phyloP scores from a whole-genome alignment of 2,113 vertebrate genomes.

The Cyprinodon tularosa region DNA sequence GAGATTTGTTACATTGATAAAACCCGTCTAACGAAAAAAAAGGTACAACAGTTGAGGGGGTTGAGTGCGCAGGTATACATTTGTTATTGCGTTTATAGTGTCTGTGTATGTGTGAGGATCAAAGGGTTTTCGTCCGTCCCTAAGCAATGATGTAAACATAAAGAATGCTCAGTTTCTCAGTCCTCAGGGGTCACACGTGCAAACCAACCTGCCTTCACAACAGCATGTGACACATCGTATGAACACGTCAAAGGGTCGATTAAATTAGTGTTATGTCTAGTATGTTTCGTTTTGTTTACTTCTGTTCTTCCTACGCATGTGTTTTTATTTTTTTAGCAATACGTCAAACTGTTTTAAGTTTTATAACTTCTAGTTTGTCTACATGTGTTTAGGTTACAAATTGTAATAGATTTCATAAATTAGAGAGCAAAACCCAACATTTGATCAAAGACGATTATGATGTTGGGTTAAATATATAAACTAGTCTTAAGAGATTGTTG shows the following conservation, averaged over 20 bases:
- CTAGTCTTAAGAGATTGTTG: conserved; percentile 26
- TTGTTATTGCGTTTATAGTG: conserved; percentile 44
- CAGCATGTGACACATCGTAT: conserved; percentile 61
- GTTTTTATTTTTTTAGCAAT: conserved; percentile 41
- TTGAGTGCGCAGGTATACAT: conserved; percentile 53
- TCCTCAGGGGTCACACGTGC: conserved; percentile 78
- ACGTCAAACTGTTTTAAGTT: conserved; percentile 40
- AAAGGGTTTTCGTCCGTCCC: conserved; percentile 60
- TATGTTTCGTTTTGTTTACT: conserved; percentile 45
- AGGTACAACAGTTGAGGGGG: conserved; percentile 62
- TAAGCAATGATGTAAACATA: conserved; percentile 60
- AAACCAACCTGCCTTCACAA: conserved; percentile 67
- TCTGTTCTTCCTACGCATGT: conserved; percentile 38
- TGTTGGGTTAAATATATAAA: conserved; percentile 37
- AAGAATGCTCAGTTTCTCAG: conserved; percentile 70
- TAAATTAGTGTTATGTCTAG: conserved; percentile 27
- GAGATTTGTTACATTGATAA: conserved; percentile 61
- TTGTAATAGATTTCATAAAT: conserved; percentile 53
- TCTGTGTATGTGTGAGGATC: conserved; percentile 46
- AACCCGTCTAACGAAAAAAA: conserved; percentile 70
- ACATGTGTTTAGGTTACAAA: conserved; percentile 41
- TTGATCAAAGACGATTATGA: conserved; percentile 34
- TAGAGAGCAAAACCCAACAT: conserved; percentile 36
- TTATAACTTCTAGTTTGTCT: conserved; percentile 37
- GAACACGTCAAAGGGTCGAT: conserved; percentile 35